Evolutionary conservation across 2,113 vertebrate genomes (phyloP).

Genomic region (Anhinga anhinga): DNA sequence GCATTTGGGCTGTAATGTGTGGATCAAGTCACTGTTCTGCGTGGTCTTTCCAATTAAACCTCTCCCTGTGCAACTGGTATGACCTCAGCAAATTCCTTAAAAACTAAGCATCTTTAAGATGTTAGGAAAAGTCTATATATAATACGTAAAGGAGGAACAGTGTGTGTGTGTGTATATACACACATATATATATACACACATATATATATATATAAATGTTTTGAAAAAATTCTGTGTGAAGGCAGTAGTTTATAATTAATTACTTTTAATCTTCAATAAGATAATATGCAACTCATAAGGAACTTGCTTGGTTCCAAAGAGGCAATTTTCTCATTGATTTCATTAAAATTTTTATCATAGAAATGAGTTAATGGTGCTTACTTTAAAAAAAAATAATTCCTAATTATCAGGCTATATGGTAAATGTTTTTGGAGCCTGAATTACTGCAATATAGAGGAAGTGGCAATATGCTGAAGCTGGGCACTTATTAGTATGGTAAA

Average conservation of each 20-base stretch:
- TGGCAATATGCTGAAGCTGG: not conserved
- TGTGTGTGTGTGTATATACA: not conserved
- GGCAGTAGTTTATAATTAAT: not conserved
- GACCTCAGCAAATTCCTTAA: not conserved
- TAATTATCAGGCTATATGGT: slow-evolving; percentile 4
- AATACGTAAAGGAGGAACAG: not conserved
- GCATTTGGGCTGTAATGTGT: not conserved
- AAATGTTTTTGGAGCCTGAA: slow-evolving; percentile 10
- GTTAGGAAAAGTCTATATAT: not conserved
- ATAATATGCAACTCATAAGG: not conserved
- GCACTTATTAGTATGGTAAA: not conserved
- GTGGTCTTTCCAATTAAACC: not conserved
- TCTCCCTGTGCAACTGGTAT: not conserved
- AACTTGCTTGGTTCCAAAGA: not conserved
- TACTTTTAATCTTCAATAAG: not conserved
- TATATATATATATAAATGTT: not conserved
- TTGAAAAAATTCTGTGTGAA: not conserved
- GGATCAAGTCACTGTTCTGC: not conserved
- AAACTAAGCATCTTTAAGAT: not conserved
- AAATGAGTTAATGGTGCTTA: slow-evolving; percentile 18
- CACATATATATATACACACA: too few relatives aligned
- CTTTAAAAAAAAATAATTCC: not conserved
- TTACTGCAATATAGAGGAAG: slow-evolving; percentile 3
- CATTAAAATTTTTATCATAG: slow-evolving; percentile 9
- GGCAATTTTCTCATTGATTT: not conserved